A percentile compares a stretch with the other conserved stretches of the same genome.
Evolutionary conservation across 1,140 invertebrate genomes (phyloP).

Genomic region (Heliconius congener): DNA sequence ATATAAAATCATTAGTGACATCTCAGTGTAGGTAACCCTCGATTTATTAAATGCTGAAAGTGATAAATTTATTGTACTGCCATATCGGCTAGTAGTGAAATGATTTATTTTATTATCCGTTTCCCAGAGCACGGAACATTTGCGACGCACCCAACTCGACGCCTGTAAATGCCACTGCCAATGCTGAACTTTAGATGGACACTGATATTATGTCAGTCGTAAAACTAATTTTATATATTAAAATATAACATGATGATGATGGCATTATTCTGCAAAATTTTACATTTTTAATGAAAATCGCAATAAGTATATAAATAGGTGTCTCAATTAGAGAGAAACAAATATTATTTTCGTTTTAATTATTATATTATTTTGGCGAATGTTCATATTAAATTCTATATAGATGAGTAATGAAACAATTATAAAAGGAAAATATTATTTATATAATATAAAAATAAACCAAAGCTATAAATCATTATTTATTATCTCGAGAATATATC

Average conservation of each 20-base stretch:
- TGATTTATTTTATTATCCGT: slow-evolving; percentile 36
- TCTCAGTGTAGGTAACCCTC: neutral
- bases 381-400: too few species aligned
- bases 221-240: neutral
- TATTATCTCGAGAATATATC: neutral
- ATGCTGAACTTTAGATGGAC: slow-evolving; percentile 51
- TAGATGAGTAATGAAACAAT: neutral
- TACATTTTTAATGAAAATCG: too few species aligned
- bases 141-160: slow-evolving; percentile 35
- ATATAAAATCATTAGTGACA: neutral
- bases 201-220: slow-evolving; percentile 26
- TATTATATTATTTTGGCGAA: neutral
- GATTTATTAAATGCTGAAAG: neutral
- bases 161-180: slow-evolving; percentile 53
- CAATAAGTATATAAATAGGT: neutral
- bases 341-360: neutral
- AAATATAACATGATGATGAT: too few species aligned
- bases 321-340: neutral
- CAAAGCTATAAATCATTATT: neutral
- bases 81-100: slow-evolving; percentile 19
- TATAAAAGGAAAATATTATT: neutral
- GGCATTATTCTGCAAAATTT: too few species aligned
- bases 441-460: neutral
- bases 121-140: slow-evolving; percentile 29
- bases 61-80: neutral